phyloP scores from a whole-genome alignment of 1,140 invertebrate genomes.

The Dinoponera quadriceps region DNA sequence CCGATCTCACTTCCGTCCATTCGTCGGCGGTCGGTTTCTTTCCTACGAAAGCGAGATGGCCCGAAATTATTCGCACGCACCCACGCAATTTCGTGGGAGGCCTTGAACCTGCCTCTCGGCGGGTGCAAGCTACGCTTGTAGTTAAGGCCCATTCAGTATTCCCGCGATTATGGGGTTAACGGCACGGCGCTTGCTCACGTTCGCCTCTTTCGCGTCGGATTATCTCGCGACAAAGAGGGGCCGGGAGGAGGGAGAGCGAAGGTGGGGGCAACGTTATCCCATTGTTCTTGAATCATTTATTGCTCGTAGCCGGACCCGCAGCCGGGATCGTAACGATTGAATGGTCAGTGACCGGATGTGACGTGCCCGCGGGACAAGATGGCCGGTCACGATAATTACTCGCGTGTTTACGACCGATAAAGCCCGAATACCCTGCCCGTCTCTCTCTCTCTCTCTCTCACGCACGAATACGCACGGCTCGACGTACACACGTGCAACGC shows the following conservation, averaged over 20 bases:
- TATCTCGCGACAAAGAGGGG: conserved; percentile 24
- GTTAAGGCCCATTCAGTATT: conserved; percentile 45
- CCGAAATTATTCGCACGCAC: conserved; percentile 9
- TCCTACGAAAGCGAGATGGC: background rate
- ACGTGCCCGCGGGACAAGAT: conserved; percentile 76
- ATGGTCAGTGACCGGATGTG: conserved; percentile 83
- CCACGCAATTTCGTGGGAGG: background rate
- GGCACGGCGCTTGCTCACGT: conserved; percentile 4
- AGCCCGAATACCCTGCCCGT: conserved; percentile 59
- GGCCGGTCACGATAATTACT: conserved; percentile 78
- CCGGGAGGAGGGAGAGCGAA: too few relatives aligned
- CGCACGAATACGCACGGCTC: conserved; percentile 27
- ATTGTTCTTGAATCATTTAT: conserved; percentile 79
- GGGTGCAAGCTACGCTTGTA: conserved; percentile 8
- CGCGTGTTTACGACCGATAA: conserved; percentile 80
- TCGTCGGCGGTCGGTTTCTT: background rate
- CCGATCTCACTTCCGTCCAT: too few relatives aligned
- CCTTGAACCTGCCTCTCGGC: conserved; percentile 46
- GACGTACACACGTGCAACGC: background rate
- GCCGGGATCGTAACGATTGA: conserved; percentile 79
- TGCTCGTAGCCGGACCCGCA: conserved; percentile 54
- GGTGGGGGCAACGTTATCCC: conserved; percentile 15
- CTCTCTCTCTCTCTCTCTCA: conserved; percentile 20
- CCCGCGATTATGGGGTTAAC: conserved; percentile 54
- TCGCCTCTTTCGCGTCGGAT: conserved; percentile 1